phyloP scores from a whole-genome alignment of 2,888 invertebrate genomes.

The Branchellion lobata region DNA sequence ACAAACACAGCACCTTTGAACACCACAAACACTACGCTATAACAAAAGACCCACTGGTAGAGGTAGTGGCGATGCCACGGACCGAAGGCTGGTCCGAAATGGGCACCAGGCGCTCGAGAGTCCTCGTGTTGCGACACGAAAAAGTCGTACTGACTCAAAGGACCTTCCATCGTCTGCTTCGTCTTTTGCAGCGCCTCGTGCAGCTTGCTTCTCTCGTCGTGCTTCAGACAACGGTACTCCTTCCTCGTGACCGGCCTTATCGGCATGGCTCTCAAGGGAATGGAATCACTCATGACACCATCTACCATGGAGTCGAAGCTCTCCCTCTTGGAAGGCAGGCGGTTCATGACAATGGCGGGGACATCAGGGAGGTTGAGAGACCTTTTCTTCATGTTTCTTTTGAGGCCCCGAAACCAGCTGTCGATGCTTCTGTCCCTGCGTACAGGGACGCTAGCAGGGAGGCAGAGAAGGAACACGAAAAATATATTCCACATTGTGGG shows the following conservation, averaged over 20 bases:
- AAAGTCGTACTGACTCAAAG: slow-evolving; percentile 28
- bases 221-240: slow-evolving; percentile 32
- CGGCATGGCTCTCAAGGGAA: not conserved
- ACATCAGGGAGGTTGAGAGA: not conserved
- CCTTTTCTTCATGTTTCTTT: not conserved
- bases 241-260: not conserved
- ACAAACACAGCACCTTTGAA: no score
- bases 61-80: slow-evolving; percentile 27
- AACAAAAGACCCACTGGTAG: not conserved
- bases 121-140: slow-evolving; percentile 13
- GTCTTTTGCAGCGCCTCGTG: slow-evolving; percentile 23
- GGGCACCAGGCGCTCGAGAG: not conserved
- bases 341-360: not conserved
- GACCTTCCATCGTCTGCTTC: not conserved
- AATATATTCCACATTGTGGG: no score
- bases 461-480: no score
- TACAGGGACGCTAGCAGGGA: no score
- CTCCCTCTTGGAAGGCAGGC: not conserved
- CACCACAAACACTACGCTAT: no score
- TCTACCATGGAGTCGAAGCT: no score
- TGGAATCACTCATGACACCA: not conserved
- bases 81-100: slow-evolving; percentile 15
- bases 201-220: not conserved
- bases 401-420: not conserved
- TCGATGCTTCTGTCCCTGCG: not conserved